phyloP scores from a whole-genome alignment of 1,140 invertebrate species.

The Tetraneura akinire region DNA sequence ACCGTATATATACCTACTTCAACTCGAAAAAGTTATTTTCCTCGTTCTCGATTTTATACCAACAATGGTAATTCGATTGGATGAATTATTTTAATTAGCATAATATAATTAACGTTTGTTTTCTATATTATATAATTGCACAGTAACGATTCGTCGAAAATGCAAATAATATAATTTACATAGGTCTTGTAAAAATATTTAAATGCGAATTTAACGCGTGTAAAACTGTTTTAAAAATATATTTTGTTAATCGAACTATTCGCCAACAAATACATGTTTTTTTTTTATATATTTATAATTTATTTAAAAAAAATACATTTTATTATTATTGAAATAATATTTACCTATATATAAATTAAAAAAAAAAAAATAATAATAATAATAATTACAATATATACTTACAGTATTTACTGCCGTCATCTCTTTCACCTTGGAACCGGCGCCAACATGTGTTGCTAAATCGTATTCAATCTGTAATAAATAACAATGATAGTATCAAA shows the following conservation, averaged over 20 bases:
- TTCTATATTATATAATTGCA: not conserved
- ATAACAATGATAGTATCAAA: not conserved
- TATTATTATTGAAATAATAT: not conserved
- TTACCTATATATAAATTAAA: not conserved
- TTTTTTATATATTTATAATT: no score
- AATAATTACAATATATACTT: not conserved
- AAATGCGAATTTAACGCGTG: not conserved
- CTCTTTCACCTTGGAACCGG: conserved; percentile 39
- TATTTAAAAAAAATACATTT: not conserved
- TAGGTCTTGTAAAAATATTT: not conserved
- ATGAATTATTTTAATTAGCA: not conserved
- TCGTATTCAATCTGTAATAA: conserved; percentile 43
- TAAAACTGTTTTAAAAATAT: not conserved
- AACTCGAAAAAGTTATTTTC: conserved; percentile 6
- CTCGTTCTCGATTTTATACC: not conserved
- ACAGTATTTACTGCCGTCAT: conserved; percentile 47
- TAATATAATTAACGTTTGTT: not conserved
- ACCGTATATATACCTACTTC: not conserved
- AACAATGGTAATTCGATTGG: conserved; percentile 17
- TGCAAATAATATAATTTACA: not conserved
- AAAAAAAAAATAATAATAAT: not conserved
- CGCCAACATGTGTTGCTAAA: conserved; percentile 51
- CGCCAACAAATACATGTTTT: not conserved
- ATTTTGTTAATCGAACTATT: not conserved
- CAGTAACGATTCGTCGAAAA: not conserved